These are phyloP conservation scores for Sinocyclocheilus grahami DNA, from an alignment of 2,113 vertebrate genomes.

Conservation along the genomic window DNA sequence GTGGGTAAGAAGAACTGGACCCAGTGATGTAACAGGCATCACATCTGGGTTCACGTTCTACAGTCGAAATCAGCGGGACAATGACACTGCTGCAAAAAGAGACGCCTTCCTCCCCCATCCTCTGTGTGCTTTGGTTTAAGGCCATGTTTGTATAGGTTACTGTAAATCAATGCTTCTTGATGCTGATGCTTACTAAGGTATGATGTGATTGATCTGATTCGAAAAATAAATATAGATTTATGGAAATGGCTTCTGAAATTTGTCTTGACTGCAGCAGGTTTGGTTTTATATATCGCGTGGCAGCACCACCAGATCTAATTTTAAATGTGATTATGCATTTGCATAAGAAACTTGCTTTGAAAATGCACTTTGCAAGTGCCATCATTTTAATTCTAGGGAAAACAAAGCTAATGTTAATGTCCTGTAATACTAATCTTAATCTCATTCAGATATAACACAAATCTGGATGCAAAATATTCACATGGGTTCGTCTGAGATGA, in stretches of 20 bases:
- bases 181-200: conserved; percentile 63
- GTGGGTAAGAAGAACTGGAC: conserved; percentile 22
- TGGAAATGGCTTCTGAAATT: conserved; percentile 48
- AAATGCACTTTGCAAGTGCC: too few relatives aligned
- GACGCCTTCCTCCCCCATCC: conserved; percentile 25
- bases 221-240: conserved; percentile 65
- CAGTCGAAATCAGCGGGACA: conserved; percentile 14
- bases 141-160: conserved; percentile 58
- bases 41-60: neutral
- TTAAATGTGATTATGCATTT: neutral
- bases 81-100: conserved; percentile 29
- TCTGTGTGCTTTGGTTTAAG: conserved; percentile 54
- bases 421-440: too few relatives aligned
- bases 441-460: too few relatives aligned
- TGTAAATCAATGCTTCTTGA: conserved; percentile 62
- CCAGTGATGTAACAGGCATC: neutral
- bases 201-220: conserved; percentile 66
- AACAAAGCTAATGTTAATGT: too few relatives aligned
- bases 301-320: neutral
- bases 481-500: too few relatives aligned
- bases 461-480: too few relatives aligned
- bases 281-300: neutral
- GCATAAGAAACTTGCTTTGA: too few relatives aligned
- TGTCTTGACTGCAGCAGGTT: conserved; percentile 38
- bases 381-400: too few relatives aligned